Percentiles rank a stretch among this genome's conserved stretches.
These are phyloP conservation scores for Anguilla marmorata DNA, from an alignment of 2,797 vertebrate genomes.

Conservation along the genomic window DNA sequence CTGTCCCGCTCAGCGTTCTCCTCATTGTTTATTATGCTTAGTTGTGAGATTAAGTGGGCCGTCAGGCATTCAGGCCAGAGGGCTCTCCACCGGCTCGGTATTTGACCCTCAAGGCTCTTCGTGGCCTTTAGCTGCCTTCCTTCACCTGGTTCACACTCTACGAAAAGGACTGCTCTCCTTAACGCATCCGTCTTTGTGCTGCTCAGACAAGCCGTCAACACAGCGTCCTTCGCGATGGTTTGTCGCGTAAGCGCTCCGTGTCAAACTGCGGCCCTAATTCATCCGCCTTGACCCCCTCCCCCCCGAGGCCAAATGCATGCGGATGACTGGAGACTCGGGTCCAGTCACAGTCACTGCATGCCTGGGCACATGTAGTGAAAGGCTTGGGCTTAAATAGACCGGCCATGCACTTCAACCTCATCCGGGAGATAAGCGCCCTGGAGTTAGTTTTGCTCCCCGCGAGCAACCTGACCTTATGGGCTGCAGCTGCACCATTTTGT, in stretches of 20 bases:
- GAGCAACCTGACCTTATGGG: neutral
- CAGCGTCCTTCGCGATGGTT: neutral
- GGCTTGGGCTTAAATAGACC: neutral
- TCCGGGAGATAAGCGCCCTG: neutral
- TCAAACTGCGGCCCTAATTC: neutral
- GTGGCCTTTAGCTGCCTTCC: neutral
- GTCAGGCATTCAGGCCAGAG: neutral
- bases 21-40: conserved; percentile 8
- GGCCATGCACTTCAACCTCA: neutral
- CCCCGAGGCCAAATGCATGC: neutral
- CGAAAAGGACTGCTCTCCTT: neutral
- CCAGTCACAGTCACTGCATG: neutral
- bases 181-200: neutral
- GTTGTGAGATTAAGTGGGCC: conserved; percentile 10
- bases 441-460: neutral
- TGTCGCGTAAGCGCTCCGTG: neutral
- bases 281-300: neutral
- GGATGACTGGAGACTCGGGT: neutral
- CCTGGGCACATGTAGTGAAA: neutral
- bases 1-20: neutral
- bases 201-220: neutral
- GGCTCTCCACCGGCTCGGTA: neutral
- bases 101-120: neutral
- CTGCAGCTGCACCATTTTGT: neutral
- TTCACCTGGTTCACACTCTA: neutral